These are phyloP conservation scores for Aleiodes testaceus DNA, from an alignment of 2,888 invertebrate genomes.

Conservation along the genomic window DNA sequence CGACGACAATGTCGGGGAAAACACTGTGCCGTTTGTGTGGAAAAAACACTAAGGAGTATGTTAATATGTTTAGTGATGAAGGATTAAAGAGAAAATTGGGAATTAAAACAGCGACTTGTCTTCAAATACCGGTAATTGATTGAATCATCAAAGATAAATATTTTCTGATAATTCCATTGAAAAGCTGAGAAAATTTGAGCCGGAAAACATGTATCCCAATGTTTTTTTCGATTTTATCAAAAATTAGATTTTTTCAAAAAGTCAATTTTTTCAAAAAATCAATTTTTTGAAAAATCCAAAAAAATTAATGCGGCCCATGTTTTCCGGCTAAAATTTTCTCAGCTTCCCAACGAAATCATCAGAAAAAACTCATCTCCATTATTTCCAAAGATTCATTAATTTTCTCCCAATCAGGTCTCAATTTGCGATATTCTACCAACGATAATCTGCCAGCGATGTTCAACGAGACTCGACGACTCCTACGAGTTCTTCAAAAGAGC, in stretches of 20 bases:
- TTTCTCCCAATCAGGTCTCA: conserved; percentile 54
- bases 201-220: too few species aligned
- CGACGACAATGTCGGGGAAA: conserved; percentile 18
- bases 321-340: too few species aligned
- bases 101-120: conserved; percentile 61
- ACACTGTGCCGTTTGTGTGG: conserved; percentile 53
- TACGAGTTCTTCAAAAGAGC: conserved; percentile 61
- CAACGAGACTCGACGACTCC: conserved; percentile 58
- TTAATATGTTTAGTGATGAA: conserved; percentile 59
- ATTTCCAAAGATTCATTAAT: background rate
- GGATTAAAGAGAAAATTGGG: conserved; percentile 55
- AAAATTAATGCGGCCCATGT: too few species aligned
- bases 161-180: too few species aligned
- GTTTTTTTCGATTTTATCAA: too few species aligned
- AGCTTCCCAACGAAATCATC: too few species aligned
- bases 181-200: too few species aligned
- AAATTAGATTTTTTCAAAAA: too few species aligned
- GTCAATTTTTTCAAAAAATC: too few species aligned
- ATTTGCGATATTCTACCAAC: conserved; percentile 61
- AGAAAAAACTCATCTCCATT: too few species aligned
- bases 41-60: conserved; percentile 52
- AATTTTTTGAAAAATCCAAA: too few species aligned
- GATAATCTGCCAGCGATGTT: conserved; percentile 60
- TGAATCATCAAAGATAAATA: background rate
- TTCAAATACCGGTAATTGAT: conserved; percentile 61